phyloP scores from a whole-genome alignment of 2,113 vertebrate species.

The Pterocles gutturalis region DNA sequence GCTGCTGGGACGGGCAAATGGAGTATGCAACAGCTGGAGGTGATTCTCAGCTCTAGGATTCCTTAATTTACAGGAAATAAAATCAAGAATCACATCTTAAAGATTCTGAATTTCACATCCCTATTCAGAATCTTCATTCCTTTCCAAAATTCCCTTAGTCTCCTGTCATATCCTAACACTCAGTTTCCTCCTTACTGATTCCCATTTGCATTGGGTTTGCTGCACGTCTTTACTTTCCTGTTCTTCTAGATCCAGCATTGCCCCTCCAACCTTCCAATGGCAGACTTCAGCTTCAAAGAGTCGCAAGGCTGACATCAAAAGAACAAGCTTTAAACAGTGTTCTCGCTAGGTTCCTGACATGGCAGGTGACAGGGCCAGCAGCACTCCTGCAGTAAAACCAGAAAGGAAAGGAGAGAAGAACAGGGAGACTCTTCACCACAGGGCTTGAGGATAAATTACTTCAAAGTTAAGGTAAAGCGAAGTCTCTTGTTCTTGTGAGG shows the following conservation, averaged over 20 bases:
- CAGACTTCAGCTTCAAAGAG: not conserved
- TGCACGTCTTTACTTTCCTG: not conserved
- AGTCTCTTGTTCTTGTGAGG: not conserved
- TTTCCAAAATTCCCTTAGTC: not conserved
- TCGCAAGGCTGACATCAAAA: not conserved
- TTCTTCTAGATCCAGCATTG: not conserved
- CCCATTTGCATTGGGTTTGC: not conserved
- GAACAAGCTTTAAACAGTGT: not conserved
- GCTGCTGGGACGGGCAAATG: not conserved
- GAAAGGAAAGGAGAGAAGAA: not conserved
- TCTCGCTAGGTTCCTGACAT: not conserved
- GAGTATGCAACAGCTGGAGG: not conserved
- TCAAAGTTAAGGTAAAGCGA: not conserved
- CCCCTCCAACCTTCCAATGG: not conserved
- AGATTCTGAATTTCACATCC: not conserved
- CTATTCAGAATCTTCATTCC: not conserved
- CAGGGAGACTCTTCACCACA: not conserved
- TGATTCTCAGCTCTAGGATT: not conserved
- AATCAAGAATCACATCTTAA: not conserved
- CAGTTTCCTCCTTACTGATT: not conserved
- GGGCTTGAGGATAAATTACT: not conserved
- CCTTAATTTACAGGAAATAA: not conserved
- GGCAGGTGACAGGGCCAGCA: not conserved
- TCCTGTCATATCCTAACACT: rapidly evolving
- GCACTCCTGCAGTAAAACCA: not conserved